These are phyloP conservation scores for Raja brachyura DNA, from an alignment of 2,113 vertebrate genomes.

Conservation along the genomic window DNA sequence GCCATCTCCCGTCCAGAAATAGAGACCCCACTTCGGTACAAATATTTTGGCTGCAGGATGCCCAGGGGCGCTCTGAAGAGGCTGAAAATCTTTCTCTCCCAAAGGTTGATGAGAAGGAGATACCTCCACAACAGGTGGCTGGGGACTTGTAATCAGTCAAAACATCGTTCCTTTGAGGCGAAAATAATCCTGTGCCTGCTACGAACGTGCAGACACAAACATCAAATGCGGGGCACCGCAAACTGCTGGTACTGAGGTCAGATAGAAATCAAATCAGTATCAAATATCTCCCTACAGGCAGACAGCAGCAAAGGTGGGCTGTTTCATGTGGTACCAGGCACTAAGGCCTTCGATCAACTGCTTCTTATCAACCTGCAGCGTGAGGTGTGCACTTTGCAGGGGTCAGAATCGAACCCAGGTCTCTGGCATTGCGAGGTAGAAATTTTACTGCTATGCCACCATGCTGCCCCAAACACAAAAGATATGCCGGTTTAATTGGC, in stretches of 20 bases:
- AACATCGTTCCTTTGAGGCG: neutral
- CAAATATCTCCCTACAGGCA: neutral
- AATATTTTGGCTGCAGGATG: neutral
- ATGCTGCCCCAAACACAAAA: too few relatives aligned
- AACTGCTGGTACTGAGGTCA: neutral
- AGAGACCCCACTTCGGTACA: neutral
- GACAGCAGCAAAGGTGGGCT: neutral
- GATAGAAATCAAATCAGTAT: neutral
- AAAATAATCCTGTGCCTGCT: neutral
- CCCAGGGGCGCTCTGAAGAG: neutral
- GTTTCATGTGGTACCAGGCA: neutral
- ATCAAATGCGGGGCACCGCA: neutral
- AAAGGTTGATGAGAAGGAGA: neutral
- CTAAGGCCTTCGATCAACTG: neutral
- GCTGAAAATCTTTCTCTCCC: neutral
- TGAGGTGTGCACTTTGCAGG: neutral
- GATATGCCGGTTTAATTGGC: too few relatives aligned
- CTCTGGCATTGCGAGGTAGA: too few relatives aligned
- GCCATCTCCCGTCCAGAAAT: neutral
- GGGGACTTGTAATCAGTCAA: neutral
- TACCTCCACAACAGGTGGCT: neutral
- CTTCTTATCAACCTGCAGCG: neutral
- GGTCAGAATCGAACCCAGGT: too few relatives aligned
- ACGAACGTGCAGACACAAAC: neutral
- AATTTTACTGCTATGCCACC: too few relatives aligned